A percentile compares a stretch with the other conserved stretches of the same genome.
Conservation (phyloP, 2,888 invertebrate genomes). For the Neria commutata region DNA sequence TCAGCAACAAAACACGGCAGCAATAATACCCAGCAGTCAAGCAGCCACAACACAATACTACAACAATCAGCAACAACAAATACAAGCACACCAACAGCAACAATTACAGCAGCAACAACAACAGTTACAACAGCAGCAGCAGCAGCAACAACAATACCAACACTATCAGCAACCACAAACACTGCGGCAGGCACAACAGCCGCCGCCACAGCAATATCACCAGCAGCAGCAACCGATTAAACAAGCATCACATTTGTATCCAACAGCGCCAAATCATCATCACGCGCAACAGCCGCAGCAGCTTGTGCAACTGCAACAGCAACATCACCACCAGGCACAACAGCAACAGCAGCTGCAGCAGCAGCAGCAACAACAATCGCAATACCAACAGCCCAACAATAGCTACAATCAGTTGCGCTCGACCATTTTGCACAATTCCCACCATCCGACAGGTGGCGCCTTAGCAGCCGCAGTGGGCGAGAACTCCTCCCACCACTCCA, state of each 20-base stretch:
- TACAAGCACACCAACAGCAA: conserved; percentile 42
- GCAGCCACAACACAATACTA: conserved; percentile 41
- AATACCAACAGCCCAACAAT: conserved; percentile 46
- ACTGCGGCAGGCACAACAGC: conserved; percentile 36
- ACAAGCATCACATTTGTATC: conserved; percentile 61
- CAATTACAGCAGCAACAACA: conserved; percentile 36
- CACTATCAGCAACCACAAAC: conserved; percentile 37
- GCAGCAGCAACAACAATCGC: conserved; percentile 43
- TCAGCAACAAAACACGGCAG: conserved; percentile 62
- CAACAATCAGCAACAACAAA: conserved; percentile 39
- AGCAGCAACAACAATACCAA: conserved; percentile 31
- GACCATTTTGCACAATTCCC: conserved; percentile 59
- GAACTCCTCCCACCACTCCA: conserved; percentile 17
- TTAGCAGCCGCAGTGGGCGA: no score
- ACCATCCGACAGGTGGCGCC: conserved; percentile 57
- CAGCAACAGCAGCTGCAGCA: conserved; percentile 31
- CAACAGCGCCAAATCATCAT: conserved; percentile 46
- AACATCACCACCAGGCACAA: conserved; percentile 40
- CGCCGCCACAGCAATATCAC: conserved; percentile 41
- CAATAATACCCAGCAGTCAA: conserved; percentile 57
- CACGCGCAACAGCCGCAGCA: conserved; percentile 39
- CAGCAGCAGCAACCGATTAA: conserved; percentile 51
- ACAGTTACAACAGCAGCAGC: conserved; percentile 33
- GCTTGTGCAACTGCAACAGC: conserved; percentile 38
- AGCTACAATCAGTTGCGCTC: conserved; percentile 59